Conservation (phyloP, 2,113 vertebrate genomes). For the Heterochromis multidens region DNA sequence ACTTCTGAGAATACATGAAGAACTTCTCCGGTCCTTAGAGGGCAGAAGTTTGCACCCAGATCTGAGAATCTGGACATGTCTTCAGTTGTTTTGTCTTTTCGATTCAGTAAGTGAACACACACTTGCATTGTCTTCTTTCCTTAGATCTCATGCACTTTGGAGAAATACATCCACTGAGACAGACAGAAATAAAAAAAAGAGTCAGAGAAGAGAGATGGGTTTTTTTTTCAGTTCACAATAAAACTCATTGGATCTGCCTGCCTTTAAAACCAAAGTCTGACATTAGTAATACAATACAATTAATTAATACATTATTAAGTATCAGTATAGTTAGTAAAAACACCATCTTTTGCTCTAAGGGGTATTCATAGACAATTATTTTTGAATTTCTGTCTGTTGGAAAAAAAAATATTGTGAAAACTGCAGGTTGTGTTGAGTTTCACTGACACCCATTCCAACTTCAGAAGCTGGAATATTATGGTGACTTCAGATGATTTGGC, state of each 20-base stretch:
- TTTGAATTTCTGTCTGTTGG: too few species aligned
- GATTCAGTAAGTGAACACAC: not conserved
- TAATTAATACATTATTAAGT: not conserved
- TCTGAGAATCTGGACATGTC: not conserved
- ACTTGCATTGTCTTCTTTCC: not conserved
- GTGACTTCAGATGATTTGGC: not conserved
- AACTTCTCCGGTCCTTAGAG: not conserved
- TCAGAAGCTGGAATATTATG: not conserved
- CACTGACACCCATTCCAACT: not conserved
- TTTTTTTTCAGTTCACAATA: not conserved
- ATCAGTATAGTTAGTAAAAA: not conserved
- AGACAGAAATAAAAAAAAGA: not conserved
- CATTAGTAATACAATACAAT: too few species aligned
- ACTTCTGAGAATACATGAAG: not conserved
- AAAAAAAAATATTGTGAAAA: too few species aligned
- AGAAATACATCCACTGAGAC: not conserved
- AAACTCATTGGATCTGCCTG: not conserved
- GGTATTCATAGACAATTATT: not conserved
- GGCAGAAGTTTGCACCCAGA: not conserved
- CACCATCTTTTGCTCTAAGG: not conserved
- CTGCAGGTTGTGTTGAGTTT: too few species aligned
- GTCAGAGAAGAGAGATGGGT: not conserved
- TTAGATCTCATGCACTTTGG: not conserved
- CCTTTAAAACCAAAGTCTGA: not conserved
- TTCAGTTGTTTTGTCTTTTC: slow-evolving; percentile 5